These are phyloP conservation scores for Lapara coniferarum DNA, from an alignment of 2,888 invertebrate genomes.

Conservation along the genomic window DNA sequence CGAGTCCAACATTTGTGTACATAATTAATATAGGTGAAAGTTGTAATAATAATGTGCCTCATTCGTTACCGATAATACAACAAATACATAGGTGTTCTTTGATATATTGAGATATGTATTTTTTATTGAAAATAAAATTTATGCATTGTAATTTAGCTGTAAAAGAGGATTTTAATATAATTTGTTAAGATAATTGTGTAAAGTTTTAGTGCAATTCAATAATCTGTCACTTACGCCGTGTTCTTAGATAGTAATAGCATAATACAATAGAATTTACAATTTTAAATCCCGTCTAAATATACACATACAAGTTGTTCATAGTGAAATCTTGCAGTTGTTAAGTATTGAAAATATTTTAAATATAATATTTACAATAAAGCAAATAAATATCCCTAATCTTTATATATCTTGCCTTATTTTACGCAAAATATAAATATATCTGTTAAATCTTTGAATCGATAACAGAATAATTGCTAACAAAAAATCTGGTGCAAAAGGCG, in stretches of 20 bases:
- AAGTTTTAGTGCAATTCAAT: slow-evolving; percentile 60
- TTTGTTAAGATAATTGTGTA: slow-evolving; percentile 78
- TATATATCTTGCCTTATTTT: neutral
- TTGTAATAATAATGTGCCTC: slow-evolving; percentile 77
- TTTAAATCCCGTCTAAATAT: neutral
- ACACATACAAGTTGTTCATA: slow-evolving; percentile 10
- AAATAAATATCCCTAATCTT: neutral
- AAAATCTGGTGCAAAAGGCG: slow-evolving; percentile 6
- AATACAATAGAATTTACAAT: too few species aligned
- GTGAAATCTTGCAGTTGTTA: slow-evolving; percentile 15
- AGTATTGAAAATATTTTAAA: slow-evolving; percentile 21
- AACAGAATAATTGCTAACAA: neutral
- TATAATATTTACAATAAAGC: slow-evolving; percentile 5
- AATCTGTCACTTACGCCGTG: slow-evolving; percentile 51
- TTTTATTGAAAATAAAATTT: slow-evolving; percentile 75
- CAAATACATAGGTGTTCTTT: slow-evolving; percentile 77
- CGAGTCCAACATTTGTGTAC: slow-evolving; percentile 55
- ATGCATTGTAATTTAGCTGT: slow-evolving; percentile 79
- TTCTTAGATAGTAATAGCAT: neutral
- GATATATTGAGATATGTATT: slow-evolving; percentile 80
- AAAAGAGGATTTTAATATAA: slow-evolving; percentile 80
- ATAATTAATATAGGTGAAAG: slow-evolving; percentile 48
- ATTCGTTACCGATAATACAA: slow-evolving; percentile 77
- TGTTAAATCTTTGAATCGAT: neutral
- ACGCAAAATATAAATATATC: neutral